These are phyloP conservation scores for Pyrgus malvae DNA, from an alignment of 2,888 invertebrate genomes.

Conservation along the genomic window DNA sequence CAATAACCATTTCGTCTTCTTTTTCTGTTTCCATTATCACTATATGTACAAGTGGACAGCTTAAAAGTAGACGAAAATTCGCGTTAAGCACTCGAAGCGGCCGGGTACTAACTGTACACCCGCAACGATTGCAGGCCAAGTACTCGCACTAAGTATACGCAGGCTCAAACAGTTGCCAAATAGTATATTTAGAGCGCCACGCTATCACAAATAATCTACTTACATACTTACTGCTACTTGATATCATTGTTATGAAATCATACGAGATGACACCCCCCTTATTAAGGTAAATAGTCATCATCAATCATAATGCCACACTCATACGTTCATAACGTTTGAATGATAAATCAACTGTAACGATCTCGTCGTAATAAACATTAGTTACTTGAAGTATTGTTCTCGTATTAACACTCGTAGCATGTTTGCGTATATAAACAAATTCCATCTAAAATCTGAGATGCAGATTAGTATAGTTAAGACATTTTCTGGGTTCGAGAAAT, in stretches of 20 bases:
- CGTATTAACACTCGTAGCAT: no score
- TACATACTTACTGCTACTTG: neutral
- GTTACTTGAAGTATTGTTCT: no score
- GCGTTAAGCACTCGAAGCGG: conserved; percentile 20
- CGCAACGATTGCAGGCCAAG: conserved; percentile 26
- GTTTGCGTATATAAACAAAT: no score
- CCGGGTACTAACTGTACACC: conserved; percentile 24
- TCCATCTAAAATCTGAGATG: no score
- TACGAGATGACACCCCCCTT: no score
- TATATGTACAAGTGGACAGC: conserved; percentile 16
- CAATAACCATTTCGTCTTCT: conserved; percentile 28
- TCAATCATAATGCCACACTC: no score
- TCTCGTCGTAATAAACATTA: no score
- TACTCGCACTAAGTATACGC: conserved; percentile 18
- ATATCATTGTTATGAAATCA: neutral
- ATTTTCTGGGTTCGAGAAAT: no score
- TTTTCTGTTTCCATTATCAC: conserved; percentile 26
- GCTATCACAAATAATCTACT: conserved; percentile 13
- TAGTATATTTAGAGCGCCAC: conserved; percentile 19
- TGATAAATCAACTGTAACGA: no score
- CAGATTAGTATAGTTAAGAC: no score
- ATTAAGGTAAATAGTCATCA: no score
- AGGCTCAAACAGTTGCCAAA: conserved; percentile 28
- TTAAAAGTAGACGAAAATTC: conserved; percentile 9
- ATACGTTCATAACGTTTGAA: no score